Base-by-base conservation (phyloP, 2,113 vertebrate genomes). In the Paralichthys olivaceus region DNA sequence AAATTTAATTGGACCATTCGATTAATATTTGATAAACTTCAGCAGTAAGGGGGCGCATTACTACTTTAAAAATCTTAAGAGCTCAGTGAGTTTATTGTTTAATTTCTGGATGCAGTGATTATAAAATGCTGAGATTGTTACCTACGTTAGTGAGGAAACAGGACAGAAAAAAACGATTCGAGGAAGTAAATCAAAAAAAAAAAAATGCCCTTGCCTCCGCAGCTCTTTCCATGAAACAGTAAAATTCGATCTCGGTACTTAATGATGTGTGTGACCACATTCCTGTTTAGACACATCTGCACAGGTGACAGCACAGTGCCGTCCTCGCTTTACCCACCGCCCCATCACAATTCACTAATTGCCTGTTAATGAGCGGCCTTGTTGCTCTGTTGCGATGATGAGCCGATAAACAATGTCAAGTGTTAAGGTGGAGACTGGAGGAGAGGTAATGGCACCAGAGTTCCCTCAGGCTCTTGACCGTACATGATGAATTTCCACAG, bases 301-400 rank as follows among this genome's bases (percentile, higher is more conserved):
- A 66, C 75, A 75, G 73, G 84, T 89, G 90, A 87, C 73, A 89
- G 72, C 72, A 66, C 77, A 81, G 63, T 53, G 25, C 32, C 4
- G 22, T 65, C 55, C 71, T 87, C 51, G 65, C 83, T 80, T 87
- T 82, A 68, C 59, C 61, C 64, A 57, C 58, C 60, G 28, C 54
- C 56, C 43, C 71, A 87, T 90, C 91, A 87, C 81, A 75, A 53
- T 70, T 66, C 75, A 72, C 87, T 91, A 92, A 92, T 92, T 89
- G 85, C 80, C 84, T 87, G 89, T 87, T 93, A 93, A 93, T 91
- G 89, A 91, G 85, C 63, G 47, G 71, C 85, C 84, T 83, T 80
- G 85, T 83, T 89, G 81, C 71, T 81, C 72, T 49, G 81, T 70
- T 85, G 77, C 19, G 66, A 65, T 75, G 83, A 75, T 77, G 77